Base-by-base conservation (phyloP, 2,888 invertebrate species). In the Archips xylosteana region DNA sequence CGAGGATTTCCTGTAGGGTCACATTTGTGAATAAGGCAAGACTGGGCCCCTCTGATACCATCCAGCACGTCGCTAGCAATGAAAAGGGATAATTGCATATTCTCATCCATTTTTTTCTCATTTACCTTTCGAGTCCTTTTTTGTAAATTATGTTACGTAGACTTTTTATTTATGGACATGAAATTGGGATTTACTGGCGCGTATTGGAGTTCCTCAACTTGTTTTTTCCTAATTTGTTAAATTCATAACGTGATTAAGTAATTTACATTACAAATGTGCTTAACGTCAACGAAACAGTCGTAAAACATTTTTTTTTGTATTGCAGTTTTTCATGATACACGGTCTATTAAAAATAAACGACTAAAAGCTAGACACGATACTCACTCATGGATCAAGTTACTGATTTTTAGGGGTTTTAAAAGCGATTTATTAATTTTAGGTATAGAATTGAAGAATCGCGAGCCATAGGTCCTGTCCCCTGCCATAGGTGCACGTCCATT, bases 71-170 rank as follows among this genome's bases (percentile, higher is more conserved):
- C 76, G 74, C 76, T 78, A 71, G 82, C 83, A 85, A 87, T 87
- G 87, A 87, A 89, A 89, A 88, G 88, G 90, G 89, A 90, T 90
- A 89, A 90, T 89, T 89, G 85, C 84, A 85, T 88, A 87, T 83
- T 85, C 85, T 79, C 79, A 77, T 78, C 83, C 85, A 84, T 87
- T 85, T 87, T 87, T 89, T 89, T 87, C 85, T 85, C 86, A 84
- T 89, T 88, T 86, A 83, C 83, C 84, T 85, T 81, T 81, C 81
- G 81, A 82, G 80, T 71, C 47, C 54, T 81, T 85, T 84, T 86
- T 69, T 75, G 67, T 75, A 59, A 64, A 60, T 65, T 71, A 59
- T 71, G 47, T 69, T 69, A 68, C 59, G 45, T 67, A 67, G n/a
- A 51, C 23, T 57, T 59, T 47, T 59, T 68, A 60, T 68, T 65